Base-by-base conservation (phyloP, 2,113 vertebrate genomes). In the Callipepla squamata region DNA sequence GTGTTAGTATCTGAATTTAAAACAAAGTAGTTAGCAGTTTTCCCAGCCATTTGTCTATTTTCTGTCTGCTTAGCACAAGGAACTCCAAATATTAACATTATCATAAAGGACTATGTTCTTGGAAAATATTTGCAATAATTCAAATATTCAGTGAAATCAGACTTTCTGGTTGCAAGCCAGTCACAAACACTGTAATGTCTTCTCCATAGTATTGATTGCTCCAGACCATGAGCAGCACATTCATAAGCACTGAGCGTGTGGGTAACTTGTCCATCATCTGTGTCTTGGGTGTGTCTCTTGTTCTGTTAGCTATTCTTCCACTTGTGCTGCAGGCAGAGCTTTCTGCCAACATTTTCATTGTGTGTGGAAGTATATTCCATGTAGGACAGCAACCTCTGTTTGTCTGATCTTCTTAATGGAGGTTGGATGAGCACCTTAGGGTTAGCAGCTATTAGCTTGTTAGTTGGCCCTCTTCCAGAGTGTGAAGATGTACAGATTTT, bases 1-100 rank as follows among this genome's bases (percentile, higher is more conserved):
- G 65, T 90, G 55, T 82, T 94, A 55, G 38, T 55, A 67, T 61
- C 44, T 84, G 69, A 86, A 88, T 86, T 75, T 48, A 78, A 75
- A 93, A 80, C 48, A 83, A 86, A 78, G 55, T n/a, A 67, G 17
- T 65, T 61, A 57, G n/a, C 50, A 81, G 36, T 51, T 92, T 94
- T 44, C 47, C 32, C 73, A 74, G 34, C 6, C 23, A 10, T 7
- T 13, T 72, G 6, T n/a, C 28, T 11, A 47, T 8, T 77, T 90
- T 69, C 11, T 85, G n/a, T 22, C 69, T 47, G 47, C 5, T 51
- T 36, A 89, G 26, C 13, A 45, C 30, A 77, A 55, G 58, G 76
- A 66, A 85, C 13, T 73, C 13, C 34, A 44, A 13, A 13, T 70
- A 38, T n/a, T 36, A 11, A 45, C 3, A 6, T 21, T 6, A 32